A percentile compares a stretch with the other conserved stretches of the same genome.
These are phyloP conservation scores for Centrocercus urophasianus DNA, from an alignment of 2,113 vertebrate genomes.

Conservation along the genomic window DNA sequence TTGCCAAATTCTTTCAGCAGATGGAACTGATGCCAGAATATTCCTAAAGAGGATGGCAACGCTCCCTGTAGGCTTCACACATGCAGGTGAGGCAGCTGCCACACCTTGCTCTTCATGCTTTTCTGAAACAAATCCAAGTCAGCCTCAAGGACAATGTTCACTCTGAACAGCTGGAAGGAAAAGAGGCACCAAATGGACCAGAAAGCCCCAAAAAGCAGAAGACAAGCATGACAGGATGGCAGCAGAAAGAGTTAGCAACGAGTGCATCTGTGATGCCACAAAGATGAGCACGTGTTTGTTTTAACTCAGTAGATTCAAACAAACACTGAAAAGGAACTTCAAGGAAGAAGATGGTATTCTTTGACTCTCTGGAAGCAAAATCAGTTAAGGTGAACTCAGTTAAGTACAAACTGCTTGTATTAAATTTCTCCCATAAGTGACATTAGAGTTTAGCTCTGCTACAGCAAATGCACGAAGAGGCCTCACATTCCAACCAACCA, in stretches of 20 bases:
- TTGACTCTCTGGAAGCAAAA: not conserved
- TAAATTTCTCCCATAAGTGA: conserved; percentile 51
- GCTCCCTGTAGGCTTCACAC: not conserved
- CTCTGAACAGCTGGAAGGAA: not conserved
- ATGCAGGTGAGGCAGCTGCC: not conserved
- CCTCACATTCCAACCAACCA: conserved; percentile 31
- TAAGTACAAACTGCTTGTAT: conserved; percentile 48
- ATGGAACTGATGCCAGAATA: not conserved
- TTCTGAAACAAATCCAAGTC: not conserved
- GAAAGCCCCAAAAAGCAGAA: not conserved
- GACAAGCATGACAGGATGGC: not conserved
- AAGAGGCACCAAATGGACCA: not conserved
- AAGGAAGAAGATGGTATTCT: not conserved
- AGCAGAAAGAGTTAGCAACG: not conserved
- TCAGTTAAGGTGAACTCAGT: not conserved
- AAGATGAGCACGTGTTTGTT: not conserved
- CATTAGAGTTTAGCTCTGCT: conserved; percentile 25
- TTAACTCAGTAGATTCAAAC: not conserved
- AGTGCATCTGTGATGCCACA: not conserved
- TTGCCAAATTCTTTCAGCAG: not conserved
- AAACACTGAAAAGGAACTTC: not conserved
- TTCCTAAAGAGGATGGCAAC: not conserved
- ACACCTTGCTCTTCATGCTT: not conserved
- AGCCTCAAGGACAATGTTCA: not conserved
- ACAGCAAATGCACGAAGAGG: conserved; percentile 45